Percentiles rank a stretch among this genome's conserved stretches.
Evolutionary conservation across 2,113 vertebrate genomes (phyloP).

Genomic region (Taurulus bubalis): DNA sequence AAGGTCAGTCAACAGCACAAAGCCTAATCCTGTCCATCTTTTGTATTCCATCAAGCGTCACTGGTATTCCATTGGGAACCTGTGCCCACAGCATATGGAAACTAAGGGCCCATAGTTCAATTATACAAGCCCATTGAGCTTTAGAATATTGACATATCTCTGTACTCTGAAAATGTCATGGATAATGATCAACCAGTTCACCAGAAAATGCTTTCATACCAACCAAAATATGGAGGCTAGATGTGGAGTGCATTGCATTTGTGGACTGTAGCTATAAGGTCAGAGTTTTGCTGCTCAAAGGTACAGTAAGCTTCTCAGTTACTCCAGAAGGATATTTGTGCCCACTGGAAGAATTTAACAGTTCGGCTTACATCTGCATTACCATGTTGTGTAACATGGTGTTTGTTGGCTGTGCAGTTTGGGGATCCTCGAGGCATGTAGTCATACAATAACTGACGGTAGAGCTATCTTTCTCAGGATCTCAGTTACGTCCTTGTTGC

Average conservation of each 20-base stretch:
- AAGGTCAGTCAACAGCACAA: constrained; percentile 81
- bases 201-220: constrained; percentile 69
- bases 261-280: constrained; percentile 53
- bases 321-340: neutral
- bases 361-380: constrained; percentile 43
- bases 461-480: constrained; percentile 15
- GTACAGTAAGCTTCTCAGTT: constrained; percentile 7
- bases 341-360: neutral
- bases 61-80: constrained; percentile 77
- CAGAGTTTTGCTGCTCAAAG: constrained; percentile 48
- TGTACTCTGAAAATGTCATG: constrained; percentile 78
- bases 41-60: constrained; percentile 75
- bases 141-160: constrained; percentile 79
- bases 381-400: constrained; percentile 41
- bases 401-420: neutral
- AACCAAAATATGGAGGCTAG: constrained; percentile 60
- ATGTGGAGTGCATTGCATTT: constrained; percentile 46
- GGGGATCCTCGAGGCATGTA: neutral
- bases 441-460: neutral
- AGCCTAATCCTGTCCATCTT: constrained; percentile 72
- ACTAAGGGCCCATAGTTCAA: constrained; percentile 73
- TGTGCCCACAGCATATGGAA: constrained; percentile 75
- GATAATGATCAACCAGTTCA: constrained; percentile 78
- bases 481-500: constrained; percentile 32
- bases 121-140: constrained; percentile 76